These are phyloP conservation scores for Tychaedon coryphoeus DNA, from an alignment of 2,113 vertebrate species.

Conservation along the genomic window DNA sequence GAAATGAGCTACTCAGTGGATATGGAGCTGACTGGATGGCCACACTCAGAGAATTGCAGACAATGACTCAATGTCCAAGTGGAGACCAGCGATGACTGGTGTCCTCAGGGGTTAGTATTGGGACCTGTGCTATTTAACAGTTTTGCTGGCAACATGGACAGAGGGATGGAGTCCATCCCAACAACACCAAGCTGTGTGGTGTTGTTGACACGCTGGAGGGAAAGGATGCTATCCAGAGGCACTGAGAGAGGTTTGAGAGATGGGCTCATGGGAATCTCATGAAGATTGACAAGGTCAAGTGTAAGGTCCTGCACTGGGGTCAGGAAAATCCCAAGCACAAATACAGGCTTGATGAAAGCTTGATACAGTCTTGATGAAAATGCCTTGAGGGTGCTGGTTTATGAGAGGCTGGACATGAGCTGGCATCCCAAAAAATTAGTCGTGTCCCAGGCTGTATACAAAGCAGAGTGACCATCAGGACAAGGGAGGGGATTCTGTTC, in stretches of 20 bases:
- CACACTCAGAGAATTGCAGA: background rate
- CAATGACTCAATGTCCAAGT: background rate
- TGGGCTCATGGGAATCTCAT: background rate
- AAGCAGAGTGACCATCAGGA: background rate
- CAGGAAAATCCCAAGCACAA: background rate
- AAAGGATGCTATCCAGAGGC: background rate
- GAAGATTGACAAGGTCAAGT: background rate
- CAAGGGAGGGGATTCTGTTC: background rate
- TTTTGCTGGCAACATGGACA: background rate
- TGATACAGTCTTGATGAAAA: background rate
- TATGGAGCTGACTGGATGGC: background rate
- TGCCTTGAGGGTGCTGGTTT: rapidly evolving
- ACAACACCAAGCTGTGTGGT: background rate
- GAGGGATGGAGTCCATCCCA: background rate
- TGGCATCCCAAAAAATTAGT: background rate
- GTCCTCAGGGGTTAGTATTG: too few species aligned
- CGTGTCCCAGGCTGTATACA: rapidly evolving
- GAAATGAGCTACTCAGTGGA: background rate
- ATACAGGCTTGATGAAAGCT: background rate
- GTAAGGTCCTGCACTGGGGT: background rate
- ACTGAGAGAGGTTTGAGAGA: background rate
- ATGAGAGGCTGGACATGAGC: background rate
- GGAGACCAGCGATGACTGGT: background rate
- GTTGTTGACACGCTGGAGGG: background rate
- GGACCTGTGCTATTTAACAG: background rate